A percentile compares a stretch with the other conserved stretches of the same genome.
Conservation (phyloP, 2,888 invertebrate genomes). For the Amiota minor region DNA sequence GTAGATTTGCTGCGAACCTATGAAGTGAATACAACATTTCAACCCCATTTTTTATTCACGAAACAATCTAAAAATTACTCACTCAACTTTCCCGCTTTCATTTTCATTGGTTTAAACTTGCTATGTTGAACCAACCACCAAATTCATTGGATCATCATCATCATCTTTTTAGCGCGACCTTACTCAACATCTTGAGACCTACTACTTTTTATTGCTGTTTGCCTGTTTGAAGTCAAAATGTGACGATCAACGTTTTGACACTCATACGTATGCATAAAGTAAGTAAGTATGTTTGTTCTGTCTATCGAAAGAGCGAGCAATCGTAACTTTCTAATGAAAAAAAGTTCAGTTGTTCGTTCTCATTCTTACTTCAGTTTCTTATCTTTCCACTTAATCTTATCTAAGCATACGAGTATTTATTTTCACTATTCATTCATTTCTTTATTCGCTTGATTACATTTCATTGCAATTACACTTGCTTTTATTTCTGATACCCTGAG, state of each 20-base stretch:
- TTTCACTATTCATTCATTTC: background rate
- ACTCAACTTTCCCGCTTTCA: too few relatives aligned
- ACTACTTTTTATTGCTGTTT: slow-evolving; percentile 3
- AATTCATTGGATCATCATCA: background rate
- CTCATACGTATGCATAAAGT: background rate
- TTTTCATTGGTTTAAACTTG: background rate
- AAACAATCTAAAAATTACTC: background rate
- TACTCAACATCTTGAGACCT: background rate
- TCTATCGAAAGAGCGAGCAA: slow-evolving; percentile 31
- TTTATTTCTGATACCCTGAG: slow-evolving; percentile 47
- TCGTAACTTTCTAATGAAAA: background rate
- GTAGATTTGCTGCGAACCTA: background rate
- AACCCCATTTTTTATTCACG: slow-evolving; percentile 4
- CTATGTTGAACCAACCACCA: background rate
- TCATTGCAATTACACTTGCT: slow-evolving; percentile 2
- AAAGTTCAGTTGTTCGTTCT: background rate
- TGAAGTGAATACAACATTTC: background rate
- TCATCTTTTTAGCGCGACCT: background rate
- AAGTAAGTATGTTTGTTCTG: background rate
- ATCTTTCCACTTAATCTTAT: background rate
- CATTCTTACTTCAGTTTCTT: background rate
- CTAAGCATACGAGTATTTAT: background rate
- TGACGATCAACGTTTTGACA: slow-evolving; percentile 27
- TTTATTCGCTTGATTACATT: background rate
- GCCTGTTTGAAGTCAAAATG: slow-evolving; percentile 32